Percentiles rank a stretch among this genome's conserved stretches.
phyloP scores from a whole-genome alignment of 1,140 invertebrate species.

The Aphaenogaster ashmeadi region DNA sequence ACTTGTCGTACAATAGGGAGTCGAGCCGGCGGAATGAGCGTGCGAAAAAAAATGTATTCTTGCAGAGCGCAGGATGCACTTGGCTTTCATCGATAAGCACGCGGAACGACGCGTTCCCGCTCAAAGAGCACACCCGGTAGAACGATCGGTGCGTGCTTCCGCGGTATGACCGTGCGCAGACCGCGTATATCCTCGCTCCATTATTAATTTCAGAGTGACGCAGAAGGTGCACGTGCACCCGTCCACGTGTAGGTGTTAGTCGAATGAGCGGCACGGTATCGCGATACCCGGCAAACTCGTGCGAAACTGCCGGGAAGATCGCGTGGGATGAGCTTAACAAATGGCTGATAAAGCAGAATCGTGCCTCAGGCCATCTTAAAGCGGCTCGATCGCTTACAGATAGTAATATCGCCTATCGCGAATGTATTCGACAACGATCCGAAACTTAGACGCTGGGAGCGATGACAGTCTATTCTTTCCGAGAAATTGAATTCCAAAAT shows the following conservation, averaged over 20 bases:
- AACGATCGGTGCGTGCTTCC: constrained; percentile 74
- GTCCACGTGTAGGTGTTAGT: constrained; percentile 65
- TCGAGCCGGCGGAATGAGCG: neutral
- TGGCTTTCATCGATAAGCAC: constrained; percentile 42
- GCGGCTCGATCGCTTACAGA: neutral
- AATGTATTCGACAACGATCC: neutral
- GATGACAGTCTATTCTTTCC: neutral
- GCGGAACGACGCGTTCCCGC: constrained; percentile 27
- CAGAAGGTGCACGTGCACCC: constrained; percentile 65
- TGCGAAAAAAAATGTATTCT: constrained; percentile 12
- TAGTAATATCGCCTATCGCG: neutral
- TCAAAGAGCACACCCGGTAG: constrained; percentile 66
- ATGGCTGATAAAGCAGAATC: neutral
- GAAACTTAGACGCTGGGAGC: neutral
- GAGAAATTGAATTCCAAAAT: neutral
- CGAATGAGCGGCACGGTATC: constrained; percentile 31
- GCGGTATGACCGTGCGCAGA: constrained; percentile 77
- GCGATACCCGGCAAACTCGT: constrained; percentile 21
- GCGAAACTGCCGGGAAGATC: constrained; percentile 8
- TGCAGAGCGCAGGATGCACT: constrained; percentile 38
- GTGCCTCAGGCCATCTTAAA: neutral
- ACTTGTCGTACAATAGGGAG: neutral
- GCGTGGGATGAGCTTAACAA: constrained; percentile 9
- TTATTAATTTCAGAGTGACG: constrained; percentile 78
- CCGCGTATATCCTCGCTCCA: constrained; percentile 80